phyloP scores from a whole-genome alignment of 2,113 vertebrate species.

The Apus apus region DNA sequence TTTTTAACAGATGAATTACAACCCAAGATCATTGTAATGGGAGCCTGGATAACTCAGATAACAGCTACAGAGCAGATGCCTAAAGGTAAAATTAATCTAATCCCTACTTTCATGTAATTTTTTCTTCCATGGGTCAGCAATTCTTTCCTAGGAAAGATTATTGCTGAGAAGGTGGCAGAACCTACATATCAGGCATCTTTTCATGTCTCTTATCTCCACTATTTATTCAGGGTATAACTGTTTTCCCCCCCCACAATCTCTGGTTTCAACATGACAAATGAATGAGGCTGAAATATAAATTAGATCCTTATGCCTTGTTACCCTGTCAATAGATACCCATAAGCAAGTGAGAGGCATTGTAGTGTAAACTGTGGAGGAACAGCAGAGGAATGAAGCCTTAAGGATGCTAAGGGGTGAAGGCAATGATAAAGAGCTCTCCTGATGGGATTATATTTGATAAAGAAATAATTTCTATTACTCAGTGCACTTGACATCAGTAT shows the following conservation, averaged over 20 bases:
- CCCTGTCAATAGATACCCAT: neutral
- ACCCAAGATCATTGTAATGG: neutral
- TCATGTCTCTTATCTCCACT: neutral
- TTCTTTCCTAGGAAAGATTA: neutral
- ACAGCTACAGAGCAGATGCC: neutral
- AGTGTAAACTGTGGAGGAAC: neutral
- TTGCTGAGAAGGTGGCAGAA: neutral
- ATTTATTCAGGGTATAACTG: neutral
- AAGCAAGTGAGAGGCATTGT: neutral
- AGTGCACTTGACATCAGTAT: neutral
- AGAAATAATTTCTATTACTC: neutral
- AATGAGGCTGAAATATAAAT: neutral
- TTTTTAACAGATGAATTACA: neutral
- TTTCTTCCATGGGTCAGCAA: neutral
- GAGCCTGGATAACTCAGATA: neutral
- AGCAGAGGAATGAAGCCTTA: neutral
- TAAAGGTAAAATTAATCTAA: neutral
- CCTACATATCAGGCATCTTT: neutral
- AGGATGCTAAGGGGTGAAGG: rapidly evolving
- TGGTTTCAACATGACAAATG: neutral
- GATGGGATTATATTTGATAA: neutral
- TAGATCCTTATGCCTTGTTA: neutral
- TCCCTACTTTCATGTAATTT: neutral
- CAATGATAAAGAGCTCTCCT: neutral
- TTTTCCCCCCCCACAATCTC: rapidly evolving